These are phyloP conservation scores for Glaucomys volans DNA, from an alignment of 2,113 vertebrate species.

Conservation along the genomic window DNA sequence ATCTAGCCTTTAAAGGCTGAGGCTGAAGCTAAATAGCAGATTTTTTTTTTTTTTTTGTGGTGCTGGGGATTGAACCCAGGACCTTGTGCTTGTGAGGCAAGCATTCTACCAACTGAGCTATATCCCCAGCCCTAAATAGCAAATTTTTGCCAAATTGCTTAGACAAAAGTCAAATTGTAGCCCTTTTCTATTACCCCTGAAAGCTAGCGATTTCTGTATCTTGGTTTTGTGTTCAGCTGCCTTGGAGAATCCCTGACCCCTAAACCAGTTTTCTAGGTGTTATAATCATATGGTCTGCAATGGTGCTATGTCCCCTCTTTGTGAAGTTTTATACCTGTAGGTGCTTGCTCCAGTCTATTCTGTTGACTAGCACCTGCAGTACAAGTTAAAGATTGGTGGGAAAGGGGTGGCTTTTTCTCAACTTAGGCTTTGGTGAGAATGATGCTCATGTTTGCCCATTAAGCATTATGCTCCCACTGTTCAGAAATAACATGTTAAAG, in stretches of 20 bases:
- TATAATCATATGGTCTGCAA: not conserved
- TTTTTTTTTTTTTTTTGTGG: not conserved
- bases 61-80: no score
- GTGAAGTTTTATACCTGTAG: not conserved
- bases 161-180: not conserved
- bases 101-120: no score
- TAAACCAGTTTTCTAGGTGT: not conserved
- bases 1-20: not conserved
- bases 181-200: not conserved
- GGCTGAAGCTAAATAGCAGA: not conserved
- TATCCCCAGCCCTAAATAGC: not conserved
- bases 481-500: not conserved
- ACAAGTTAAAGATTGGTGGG: not conserved
- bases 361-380: not conserved
- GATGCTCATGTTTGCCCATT: not conserved
- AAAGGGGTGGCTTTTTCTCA: not conserved
- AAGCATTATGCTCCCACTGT: not conserved
- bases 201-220: not conserved
- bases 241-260: not conserved
- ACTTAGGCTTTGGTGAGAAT: not conserved
- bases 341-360: not conserved
- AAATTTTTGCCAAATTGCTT: not conserved
- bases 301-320: not conserved
- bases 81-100: no score
- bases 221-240: not conserved